These are phyloP conservation scores for Dermochelys coriacea DNA, from an alignment of 2,797 vertebrate species.

Conservation along the genomic window DNA sequence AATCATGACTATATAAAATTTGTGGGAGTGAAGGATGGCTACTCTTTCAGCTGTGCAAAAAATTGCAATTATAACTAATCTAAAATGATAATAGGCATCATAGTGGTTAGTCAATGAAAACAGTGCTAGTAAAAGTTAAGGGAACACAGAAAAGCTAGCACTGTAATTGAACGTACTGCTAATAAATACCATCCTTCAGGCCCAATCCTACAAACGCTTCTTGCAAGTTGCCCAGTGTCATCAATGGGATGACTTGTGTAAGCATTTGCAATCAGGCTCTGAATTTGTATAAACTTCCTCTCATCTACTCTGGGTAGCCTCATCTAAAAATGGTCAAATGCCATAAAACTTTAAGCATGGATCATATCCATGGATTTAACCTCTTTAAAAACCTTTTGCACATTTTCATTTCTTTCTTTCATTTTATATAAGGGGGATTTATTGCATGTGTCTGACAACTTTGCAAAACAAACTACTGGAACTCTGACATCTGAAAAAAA, in stretches of 20 bases:
- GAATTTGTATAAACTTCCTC: not conserved
- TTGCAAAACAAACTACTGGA: constrained; percentile 65
- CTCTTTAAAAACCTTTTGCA: constrained; percentile 67
- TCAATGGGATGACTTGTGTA: not conserved
- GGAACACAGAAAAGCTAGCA: not conserved
- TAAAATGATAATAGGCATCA: not conserved
- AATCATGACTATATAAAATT: not conserved
- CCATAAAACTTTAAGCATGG: not conserved
- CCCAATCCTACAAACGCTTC: not conserved
- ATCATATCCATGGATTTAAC: not conserved
- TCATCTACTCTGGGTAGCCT: not conserved
- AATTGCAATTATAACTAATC: not conserved
- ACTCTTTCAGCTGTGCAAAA: constrained; percentile 42
- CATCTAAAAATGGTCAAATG: not conserved
- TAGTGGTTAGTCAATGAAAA: not conserved
- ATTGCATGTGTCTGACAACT: constrained; percentile 72
- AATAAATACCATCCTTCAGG: not conserved
- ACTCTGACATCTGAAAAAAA: constrained; percentile 75
- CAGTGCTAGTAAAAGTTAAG: not conserved
- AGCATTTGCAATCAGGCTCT: not conserved
- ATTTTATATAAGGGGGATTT: constrained; percentile 65
- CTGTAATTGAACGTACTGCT: rapidly evolving
- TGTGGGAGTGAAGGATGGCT: constrained; percentile 1
- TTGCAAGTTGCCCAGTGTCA: not conserved
- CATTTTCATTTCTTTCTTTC: constrained; percentile 24